These are phyloP conservation scores for Dromius quadrimaculatus DNA, from an alignment of 2,888 invertebrate genomes.

Conservation along the genomic window DNA sequence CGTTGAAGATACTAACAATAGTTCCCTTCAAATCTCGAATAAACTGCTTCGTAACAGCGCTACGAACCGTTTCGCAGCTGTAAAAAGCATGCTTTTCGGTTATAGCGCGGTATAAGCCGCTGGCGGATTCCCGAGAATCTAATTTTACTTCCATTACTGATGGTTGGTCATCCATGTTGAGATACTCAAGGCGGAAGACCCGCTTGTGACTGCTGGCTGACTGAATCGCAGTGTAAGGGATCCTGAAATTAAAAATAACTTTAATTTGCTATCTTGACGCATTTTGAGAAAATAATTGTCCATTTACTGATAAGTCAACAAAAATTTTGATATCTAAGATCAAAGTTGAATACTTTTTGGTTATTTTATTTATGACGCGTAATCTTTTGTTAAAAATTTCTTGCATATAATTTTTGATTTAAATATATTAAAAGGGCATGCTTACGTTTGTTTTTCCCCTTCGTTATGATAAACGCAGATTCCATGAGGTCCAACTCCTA, in stretches of 20 bases:
- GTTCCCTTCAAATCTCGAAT: conserved; percentile 91
- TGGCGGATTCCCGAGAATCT: conserved; percentile 84
- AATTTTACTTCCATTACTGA: conserved; percentile 82
- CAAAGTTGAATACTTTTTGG: not conserved
- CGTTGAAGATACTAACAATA: conserved; percentile 91
- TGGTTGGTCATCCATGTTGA: conserved; percentile 76
- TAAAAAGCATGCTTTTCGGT: conserved; percentile 95
- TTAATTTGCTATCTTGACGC: too few relatives aligned
- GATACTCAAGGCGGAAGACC: conserved; percentile 81
- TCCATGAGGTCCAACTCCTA: conserved; percentile 64
- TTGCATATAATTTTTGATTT: too few relatives aligned
- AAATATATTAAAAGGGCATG: too few relatives aligned
- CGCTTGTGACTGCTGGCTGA: conserved; percentile 82
- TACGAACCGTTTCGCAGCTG: conserved; percentile 91
- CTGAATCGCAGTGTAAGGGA: conserved; percentile 85
- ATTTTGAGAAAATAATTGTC: too few relatives aligned
- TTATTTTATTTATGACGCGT: too few relatives aligned
- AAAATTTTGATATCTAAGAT: not conserved
- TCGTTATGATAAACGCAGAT: conserved; percentile 53
- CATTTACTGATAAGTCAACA: not conserved
- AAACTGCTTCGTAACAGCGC: conserved; percentile 89
- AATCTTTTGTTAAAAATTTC: conserved; percentile 65
- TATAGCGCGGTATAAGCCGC: conserved; percentile 85
- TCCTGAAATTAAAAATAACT: conserved; percentile 70
- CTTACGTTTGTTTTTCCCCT: conserved; percentile 55